phyloP scores from a whole-genome alignment of 2,888 invertebrate species.

The Junonia oenone region DNA sequence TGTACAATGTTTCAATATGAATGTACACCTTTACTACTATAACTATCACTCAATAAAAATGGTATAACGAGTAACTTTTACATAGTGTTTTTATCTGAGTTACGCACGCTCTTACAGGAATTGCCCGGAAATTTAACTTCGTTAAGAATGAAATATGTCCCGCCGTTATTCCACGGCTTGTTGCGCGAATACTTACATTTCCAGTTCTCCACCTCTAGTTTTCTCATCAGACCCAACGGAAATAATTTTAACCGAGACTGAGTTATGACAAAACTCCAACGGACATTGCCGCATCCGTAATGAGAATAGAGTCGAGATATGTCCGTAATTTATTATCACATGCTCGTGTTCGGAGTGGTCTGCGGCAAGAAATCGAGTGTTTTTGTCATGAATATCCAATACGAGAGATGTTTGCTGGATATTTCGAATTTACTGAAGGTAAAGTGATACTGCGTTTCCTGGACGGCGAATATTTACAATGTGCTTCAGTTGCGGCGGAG shows the following conservation, averaged over 20 bases:
- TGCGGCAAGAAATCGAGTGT: conserved; percentile 49
- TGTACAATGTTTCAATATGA: too few species aligned
- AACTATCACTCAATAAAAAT: not conserved
- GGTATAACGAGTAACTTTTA: not conserved
- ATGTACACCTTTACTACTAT: not conserved
- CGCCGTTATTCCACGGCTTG: conserved; percentile 75
- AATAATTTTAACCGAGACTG: conserved; percentile 79
- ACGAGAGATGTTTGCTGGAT: conserved; percentile 26
- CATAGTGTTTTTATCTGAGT: conserved; percentile 68
- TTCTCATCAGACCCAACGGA: conserved; percentile 77
- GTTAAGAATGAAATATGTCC: conserved; percentile 78
- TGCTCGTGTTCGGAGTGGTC: conserved; percentile 49
- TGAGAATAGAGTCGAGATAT: conserved; percentile 76
- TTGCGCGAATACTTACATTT: conserved; percentile 75
- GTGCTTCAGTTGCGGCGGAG: conserved; percentile 30
- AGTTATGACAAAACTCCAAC: conserved; percentile 79
- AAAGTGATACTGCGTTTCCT: conserved; percentile 4
- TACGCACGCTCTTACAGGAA: conserved; percentile 73
- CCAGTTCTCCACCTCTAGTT: conserved; percentile 75
- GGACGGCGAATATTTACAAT: conserved; percentile 20
- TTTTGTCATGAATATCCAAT: conserved; percentile 43
- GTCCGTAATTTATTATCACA: conserved; percentile 72
- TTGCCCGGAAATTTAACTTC: conserved; percentile 77
- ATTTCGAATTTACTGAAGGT: conserved; percentile 10
- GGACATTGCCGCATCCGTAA: conserved; percentile 79